Base-by-base conservation (phyloP, 1,140 invertebrate species). In the Dreissena polymorpha region DNA sequence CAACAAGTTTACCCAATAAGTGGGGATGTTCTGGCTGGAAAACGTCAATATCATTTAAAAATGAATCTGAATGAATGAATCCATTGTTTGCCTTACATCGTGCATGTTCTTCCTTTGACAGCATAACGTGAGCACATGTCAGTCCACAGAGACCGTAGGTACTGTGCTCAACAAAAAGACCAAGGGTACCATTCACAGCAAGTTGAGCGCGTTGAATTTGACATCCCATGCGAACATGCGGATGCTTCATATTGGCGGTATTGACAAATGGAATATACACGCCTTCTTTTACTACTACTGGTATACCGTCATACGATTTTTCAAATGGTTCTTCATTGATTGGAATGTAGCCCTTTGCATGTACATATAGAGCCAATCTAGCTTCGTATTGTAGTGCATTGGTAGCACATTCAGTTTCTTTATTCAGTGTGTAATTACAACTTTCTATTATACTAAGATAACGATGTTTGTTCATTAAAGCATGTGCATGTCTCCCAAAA, bases 261-360 rank as follows among this genome's bases (percentile, higher is more conserved):
- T 49, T 18, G 49, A 10, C 18, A 49, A 18, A 70, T 49, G 68
- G 25, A 21, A 12, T 49, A 49, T 39, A 70, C 5, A 14, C n/a
- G 0, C 68, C 68, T 21, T 70, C 68, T 21, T n/a, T 70, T 7
- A 70, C 68, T 10, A 39, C 68, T n/a, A 50, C 39, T 39, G 39
- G 68, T 39, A 70, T 16, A 39, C 68, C 68, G 68, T 29, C 68
- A 70, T 70, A 70, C n/a, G 13, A 16, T 29, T 39, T 14, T 39
- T 29, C 10, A 16, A 70, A 70, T 1, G 25, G 27, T 39, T 70
- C 68, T 16, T 70, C 68, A 49, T 29, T 21, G 13, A 70, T 27
- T 39, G 68, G 68, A 49, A 70, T 70, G 21, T 39, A 70, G n/a
- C 68, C 68, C 29, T 70, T 70, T 21, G 68, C 49, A 70, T 70